These are phyloP conservation scores for Heliothis subflexa DNA, from an alignment of 1,140 invertebrate genomes.

Conservation along the genomic window DNA sequence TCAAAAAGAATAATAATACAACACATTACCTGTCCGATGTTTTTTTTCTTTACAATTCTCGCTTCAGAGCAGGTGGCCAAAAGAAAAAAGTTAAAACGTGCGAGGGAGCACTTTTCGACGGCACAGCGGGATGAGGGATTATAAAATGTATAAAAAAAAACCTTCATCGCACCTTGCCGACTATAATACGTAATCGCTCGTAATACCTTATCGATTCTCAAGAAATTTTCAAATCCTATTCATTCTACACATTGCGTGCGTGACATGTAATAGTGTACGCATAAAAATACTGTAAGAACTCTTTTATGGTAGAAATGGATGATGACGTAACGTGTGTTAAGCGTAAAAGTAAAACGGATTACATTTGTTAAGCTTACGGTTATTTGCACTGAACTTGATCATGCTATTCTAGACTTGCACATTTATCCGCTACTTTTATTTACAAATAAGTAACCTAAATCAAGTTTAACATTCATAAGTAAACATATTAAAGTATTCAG, in stretches of 20 bases:
- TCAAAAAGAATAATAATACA: constrained; percentile 51
- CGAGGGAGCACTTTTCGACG: constrained; percentile 48
- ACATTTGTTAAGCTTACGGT: background rate
- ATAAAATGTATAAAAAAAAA: constrained; percentile 35
- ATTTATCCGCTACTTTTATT: background rate
- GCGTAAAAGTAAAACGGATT: constrained; percentile 5
- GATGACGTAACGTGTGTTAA: background rate
- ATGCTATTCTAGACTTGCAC: background rate
- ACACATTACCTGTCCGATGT: constrained; percentile 49
- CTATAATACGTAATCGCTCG: constrained; percentile 23
- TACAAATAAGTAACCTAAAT: background rate
- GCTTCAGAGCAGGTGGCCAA: constrained; percentile 50
- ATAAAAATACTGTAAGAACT: constrained; percentile 35
- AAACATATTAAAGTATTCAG: background rate
- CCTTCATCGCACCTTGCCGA: constrained; percentile 12
- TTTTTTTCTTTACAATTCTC: constrained; percentile 51
- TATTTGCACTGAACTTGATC: background rate
- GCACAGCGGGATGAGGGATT: constrained; percentile 39
- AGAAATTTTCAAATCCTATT: constrained; percentile 20
- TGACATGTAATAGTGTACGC: constrained; percentile 25
- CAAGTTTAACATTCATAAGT: background rate
- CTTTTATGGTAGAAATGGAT: constrained; percentile 6
- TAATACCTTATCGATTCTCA: constrained; percentile 34
- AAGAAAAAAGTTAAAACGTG: constrained; percentile 49
- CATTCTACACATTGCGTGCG: constrained; percentile 36